These are phyloP conservation scores for Trididemnum clinides DNA, from an alignment of 23 tunicate species.

Conservation along the genomic window DNA sequence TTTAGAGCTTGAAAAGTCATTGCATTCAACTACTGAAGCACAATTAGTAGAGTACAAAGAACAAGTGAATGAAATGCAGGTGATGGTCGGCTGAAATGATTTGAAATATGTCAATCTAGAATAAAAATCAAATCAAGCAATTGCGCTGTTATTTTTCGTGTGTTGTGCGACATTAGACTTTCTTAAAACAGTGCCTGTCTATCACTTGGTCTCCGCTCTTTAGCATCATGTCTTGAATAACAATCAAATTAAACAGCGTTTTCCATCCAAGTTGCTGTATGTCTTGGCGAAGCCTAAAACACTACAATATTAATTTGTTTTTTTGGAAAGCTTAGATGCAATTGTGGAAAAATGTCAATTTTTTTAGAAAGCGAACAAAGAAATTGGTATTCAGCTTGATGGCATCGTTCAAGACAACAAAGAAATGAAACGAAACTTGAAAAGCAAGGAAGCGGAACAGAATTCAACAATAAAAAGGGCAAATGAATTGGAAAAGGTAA, in stretches of 20 bases:
- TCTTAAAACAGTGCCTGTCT: no score
- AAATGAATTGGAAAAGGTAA: not conserved
- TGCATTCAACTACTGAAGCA: not conserved
- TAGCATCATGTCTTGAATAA: no score
- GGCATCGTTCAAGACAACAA: slow-evolving; percentile 9
- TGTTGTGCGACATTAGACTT: no score
- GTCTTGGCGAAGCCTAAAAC: no score
- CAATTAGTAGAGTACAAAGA: slow-evolving; percentile 51
- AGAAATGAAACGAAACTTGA: slow-evolving; percentile 22
- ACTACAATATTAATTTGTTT: not conserved
- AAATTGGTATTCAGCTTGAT: not conserved
- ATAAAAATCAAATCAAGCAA: no score
- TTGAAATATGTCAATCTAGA: no score
- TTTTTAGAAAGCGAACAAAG: not conserved
- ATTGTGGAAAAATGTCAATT: no score
- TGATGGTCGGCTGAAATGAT: not conserved
- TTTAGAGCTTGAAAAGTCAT: not conserved
- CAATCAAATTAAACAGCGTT: no score
- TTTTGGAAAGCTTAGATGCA: no score
- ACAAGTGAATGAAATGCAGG: slow-evolving; percentile 41
- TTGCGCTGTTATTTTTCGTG: not conserved
- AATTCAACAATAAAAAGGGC: not conserved
- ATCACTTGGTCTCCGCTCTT: not conserved
- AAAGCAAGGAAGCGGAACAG: slow-evolving; percentile 20
- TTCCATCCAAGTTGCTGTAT: no score